A percentile compares a stretch with the other conserved stretches of the same genome.
These are phyloP conservation scores for Sorex araneus DNA, from an alignment of 2,113 vertebrate species.

Conservation along the genomic window DNA sequence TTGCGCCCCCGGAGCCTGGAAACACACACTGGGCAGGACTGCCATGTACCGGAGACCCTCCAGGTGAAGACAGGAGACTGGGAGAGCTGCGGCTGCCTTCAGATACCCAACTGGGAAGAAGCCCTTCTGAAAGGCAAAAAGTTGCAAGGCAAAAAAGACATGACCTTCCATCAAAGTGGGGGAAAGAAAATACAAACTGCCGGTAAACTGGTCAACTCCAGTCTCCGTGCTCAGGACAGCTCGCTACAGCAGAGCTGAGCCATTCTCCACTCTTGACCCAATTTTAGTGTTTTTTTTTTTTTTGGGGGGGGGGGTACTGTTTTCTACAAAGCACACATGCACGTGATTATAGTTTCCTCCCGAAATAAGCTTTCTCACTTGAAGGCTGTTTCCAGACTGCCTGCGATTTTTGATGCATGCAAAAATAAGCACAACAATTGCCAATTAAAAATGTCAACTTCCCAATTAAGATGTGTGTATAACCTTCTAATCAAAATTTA, in stretches of 20 bases:
- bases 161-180: not conserved
- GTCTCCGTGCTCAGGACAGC: not conserved
- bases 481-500: conserved; percentile 59
- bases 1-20: not conserved
- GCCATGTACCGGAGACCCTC: not conserved
- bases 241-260: not conserved
- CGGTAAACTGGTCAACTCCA: not conserved
- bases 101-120: not conserved
- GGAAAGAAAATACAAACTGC: not conserved
- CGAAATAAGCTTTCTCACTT: conserved; percentile 58
- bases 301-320: too few species aligned
- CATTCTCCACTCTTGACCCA: conserved; percentile 52
- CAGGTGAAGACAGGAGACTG: accelerated
- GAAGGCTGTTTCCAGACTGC: conserved; percentile 38
- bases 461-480: conserved; percentile 5
- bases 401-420: not conserved
- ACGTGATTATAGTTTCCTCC: conserved; percentile 47
- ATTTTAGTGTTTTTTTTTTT: not conserved
- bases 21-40: not conserved
- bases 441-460: not conserved
- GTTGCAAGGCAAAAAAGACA: conserved; percentile 34
- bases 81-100: not conserved
- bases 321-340: conserved; percentile 56
- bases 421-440: conserved; percentile 1
- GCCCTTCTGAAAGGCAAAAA: not conserved